phyloP scores from a whole-genome alignment of 2,797 vertebrate genomes.

The Gephyroberyx darwinii region DNA sequence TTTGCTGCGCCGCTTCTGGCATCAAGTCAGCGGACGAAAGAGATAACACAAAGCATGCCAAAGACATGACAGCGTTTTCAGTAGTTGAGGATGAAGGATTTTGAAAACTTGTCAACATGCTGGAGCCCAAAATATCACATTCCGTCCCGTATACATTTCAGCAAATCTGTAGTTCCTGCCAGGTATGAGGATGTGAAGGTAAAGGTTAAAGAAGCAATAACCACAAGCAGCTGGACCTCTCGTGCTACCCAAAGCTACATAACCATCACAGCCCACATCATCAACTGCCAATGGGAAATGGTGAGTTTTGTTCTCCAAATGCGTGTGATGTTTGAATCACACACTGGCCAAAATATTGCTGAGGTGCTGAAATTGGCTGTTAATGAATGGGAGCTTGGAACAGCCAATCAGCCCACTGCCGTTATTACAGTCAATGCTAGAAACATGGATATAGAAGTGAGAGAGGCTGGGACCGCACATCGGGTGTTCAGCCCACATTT shows the following conservation, averaged over 20 bases:
- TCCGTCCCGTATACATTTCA: neutral
- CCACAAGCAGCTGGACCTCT: neutral
- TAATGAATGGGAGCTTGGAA: too few relatives aligned
- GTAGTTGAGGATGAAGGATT: constrained; percentile 22
- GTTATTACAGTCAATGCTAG: constrained; percentile 27
- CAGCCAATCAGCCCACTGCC: neutral
- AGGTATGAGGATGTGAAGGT: constrained; percentile 9
- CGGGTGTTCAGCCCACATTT: constrained; percentile 25
- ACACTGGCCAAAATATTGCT: constrained; percentile 11
- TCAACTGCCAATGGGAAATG: constrained; percentile 13
- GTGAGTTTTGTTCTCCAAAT: constrained; percentile 5
- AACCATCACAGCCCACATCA: constrained; percentile 23
- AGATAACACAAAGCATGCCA: constrained; percentile 3
- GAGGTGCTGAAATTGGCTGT: too few relatives aligned
- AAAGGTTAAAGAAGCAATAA: neutral
- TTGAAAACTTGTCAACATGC: constrained; percentile 13
- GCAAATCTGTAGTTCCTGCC: neutral
- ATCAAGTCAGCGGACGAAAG: neutral
- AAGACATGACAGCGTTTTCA: constrained; percentile 18
- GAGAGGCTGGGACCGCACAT: constrained; percentile 17
- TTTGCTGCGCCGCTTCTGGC: constrained; percentile 4
- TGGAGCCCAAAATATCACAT: constrained; percentile 23
- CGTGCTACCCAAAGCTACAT: neutral
- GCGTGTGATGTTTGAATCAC: constrained; percentile 20
- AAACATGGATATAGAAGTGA: constrained; percentile 22